Evolutionary conservation across 2,113 vertebrate genomes (phyloP).

Genomic region (Gallinago paraguaiae): DNA sequence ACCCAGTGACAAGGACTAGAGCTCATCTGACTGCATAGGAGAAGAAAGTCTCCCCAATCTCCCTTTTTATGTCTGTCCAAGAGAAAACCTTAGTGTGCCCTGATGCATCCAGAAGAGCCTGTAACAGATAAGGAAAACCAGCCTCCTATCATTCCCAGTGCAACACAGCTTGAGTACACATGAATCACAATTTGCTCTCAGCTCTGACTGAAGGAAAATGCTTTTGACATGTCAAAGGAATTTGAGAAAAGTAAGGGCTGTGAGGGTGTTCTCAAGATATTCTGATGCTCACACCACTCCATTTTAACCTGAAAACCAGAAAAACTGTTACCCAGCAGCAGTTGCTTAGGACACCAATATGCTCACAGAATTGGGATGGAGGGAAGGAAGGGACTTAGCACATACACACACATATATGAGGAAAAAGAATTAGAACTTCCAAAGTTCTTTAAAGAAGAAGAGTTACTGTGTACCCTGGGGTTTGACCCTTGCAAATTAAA

Average conservation of each 20-base stretch:
- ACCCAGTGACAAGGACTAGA: not conserved
- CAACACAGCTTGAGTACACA: not conserved
- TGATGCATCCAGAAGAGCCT: not conserved
- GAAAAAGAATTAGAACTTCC: not conserved
- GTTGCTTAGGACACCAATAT: not conserved
- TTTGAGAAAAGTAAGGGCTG: not conserved
- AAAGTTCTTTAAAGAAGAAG: not conserved
- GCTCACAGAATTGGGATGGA: not conserved
- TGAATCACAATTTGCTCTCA: not conserved
- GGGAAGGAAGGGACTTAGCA: not conserved
- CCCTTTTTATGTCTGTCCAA: not conserved
- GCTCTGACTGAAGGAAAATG: not conserved
- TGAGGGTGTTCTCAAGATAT: not conserved
- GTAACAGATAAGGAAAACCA: conserved; percentile 22
- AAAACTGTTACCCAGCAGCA: not conserved
- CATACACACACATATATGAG: rapidly evolving
- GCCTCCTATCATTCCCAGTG: not conserved
- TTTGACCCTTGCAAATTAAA: not conserved
- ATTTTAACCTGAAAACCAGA: not conserved
- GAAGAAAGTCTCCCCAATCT: not conserved
- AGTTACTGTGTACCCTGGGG: not conserved
- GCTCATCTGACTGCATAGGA: not conserved
- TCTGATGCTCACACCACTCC: not conserved
- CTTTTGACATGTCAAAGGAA: not conserved
- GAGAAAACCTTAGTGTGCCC: not conserved